A percentile compares a stretch with the other conserved stretches of the same genome.
phyloP scores from a whole-genome alignment of 2,797 vertebrate species.

The Poecilia gillii region DNA sequence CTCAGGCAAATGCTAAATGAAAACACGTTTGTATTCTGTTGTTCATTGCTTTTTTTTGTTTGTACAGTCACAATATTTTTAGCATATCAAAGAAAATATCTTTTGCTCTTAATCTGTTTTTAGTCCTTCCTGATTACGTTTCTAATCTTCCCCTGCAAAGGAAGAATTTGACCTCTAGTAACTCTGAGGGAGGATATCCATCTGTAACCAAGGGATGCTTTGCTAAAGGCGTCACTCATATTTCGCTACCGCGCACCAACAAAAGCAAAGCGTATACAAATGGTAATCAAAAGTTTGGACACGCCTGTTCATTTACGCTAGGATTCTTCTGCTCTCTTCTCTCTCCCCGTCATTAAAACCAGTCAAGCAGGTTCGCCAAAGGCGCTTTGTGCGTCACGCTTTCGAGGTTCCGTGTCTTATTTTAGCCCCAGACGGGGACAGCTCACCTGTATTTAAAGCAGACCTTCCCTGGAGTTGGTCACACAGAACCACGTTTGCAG shows the following conservation, averaged over 20 bases:
- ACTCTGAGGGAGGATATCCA: background rate
- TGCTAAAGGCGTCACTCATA: slow-evolving; percentile 4
- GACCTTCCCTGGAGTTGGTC: background rate
- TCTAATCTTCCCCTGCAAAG: background rate
- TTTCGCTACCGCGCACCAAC: background rate
- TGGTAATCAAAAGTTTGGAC: background rate
- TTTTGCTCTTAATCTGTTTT: background rate
- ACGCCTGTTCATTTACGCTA: slow-evolving; percentile 4
- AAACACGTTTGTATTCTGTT: background rate
- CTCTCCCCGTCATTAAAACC: slow-evolving; percentile 36
- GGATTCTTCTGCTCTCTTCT: slow-evolving; percentile 15
- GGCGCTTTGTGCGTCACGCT: slow-evolving; percentile 52
- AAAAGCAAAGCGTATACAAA: slow-evolving; percentile 26
- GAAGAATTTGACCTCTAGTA: slow-evolving; percentile 1
- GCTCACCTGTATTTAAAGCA: slow-evolving; percentile 34
- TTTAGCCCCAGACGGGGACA: slow-evolving; percentile 16
- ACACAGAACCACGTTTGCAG: background rate
- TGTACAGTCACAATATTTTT: background rate
- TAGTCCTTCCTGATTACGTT: background rate
- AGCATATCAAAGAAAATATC: background rate
- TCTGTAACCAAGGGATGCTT: slow-evolving; percentile 8
- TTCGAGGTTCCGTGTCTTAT: slow-evolving; percentile 11
- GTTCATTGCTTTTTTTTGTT: background rate
- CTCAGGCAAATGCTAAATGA: background rate
- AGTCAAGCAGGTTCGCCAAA: slow-evolving; percentile 47